These are phyloP conservation scores for Himalopsyche japonica DNA, from an alignment of 2,888 invertebrate species.

Conservation along the genomic window DNA sequence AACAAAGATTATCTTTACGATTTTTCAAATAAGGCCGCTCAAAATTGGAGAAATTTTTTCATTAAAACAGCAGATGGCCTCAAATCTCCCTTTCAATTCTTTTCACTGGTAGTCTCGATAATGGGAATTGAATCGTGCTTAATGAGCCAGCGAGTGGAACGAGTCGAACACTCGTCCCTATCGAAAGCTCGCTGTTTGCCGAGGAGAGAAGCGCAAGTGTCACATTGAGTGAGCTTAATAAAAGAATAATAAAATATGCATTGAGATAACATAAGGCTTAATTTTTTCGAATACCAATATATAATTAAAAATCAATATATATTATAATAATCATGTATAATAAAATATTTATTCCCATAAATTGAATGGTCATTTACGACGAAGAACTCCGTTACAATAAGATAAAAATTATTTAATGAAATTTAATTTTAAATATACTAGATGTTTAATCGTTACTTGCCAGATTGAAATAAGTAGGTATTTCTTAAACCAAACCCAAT, in stretches of 20 bases:
- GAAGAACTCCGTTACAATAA: too few relatives aligned
- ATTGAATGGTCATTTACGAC: too few relatives aligned
- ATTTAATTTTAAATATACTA: too few relatives aligned
- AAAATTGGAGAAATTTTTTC: not conserved
- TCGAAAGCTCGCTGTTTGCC: not conserved
- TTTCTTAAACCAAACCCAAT: too few relatives aligned
- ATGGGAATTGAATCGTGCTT: not conserved
- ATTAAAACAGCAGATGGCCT: not conserved
- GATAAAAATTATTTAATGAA: too few relatives aligned
- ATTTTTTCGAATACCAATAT: not conserved
- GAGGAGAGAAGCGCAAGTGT: not conserved
- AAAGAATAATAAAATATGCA: not conserved
- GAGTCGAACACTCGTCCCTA: not conserved
- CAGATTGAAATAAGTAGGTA: too few relatives aligned
- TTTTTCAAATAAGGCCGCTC: not conserved
- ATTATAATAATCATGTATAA: too few relatives aligned
- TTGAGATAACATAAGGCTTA: not conserved
- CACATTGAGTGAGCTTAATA: not conserved
- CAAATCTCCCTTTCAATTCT: not conserved
- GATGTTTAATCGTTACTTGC: too few relatives aligned
- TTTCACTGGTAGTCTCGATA: not conserved
- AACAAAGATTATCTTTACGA: not conserved
- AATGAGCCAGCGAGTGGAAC: not conserved
- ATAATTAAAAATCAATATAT: too few relatives aligned
- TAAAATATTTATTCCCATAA: too few relatives aligned